Percentiles rank a stretch among this genome's conserved stretches.
These are phyloP conservation scores for Caenorhabditis angaria DNA, from an alignment of 2,888 invertebrate species.

Conservation along the genomic window DNA sequence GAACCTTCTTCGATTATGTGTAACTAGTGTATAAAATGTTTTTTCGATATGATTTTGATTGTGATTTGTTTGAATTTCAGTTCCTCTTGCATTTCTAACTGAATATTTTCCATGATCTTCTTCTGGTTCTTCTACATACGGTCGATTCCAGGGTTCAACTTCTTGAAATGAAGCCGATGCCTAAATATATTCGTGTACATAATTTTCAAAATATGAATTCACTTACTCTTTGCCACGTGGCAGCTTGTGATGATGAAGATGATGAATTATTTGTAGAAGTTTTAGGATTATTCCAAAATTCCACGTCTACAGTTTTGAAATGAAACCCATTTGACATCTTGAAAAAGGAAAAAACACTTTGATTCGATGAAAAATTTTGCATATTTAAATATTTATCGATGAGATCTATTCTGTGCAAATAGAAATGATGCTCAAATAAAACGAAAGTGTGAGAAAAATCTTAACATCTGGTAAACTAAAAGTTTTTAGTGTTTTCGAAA, in stretches of 20 bases:
- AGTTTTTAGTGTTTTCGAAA: no score
- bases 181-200: background rate
- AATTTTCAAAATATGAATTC: background rate
- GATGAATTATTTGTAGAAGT: background rate
- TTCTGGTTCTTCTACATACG: background rate
- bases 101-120: background rate
- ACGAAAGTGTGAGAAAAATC: background rate
- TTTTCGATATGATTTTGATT: background rate
- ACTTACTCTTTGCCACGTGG: background rate
- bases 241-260: background rate
- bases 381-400: background rate
- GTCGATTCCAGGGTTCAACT: background rate
- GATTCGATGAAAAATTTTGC: background rate
- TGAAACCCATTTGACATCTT: background rate
- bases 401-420: constrained; percentile 1
- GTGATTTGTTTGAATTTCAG: background rate
- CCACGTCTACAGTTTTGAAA: background rate
- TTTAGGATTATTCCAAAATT: background rate
- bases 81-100: background rate
- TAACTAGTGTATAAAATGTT: background rate
- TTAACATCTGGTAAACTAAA: background rate
- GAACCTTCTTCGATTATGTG: background rate
- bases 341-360: background rate
- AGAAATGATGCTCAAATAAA: background rate
- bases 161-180: background rate